These are phyloP conservation scores for Anolis apletophallus DNA, from an alignment of 2,797 vertebrate species.

Conservation along the genomic window DNA sequence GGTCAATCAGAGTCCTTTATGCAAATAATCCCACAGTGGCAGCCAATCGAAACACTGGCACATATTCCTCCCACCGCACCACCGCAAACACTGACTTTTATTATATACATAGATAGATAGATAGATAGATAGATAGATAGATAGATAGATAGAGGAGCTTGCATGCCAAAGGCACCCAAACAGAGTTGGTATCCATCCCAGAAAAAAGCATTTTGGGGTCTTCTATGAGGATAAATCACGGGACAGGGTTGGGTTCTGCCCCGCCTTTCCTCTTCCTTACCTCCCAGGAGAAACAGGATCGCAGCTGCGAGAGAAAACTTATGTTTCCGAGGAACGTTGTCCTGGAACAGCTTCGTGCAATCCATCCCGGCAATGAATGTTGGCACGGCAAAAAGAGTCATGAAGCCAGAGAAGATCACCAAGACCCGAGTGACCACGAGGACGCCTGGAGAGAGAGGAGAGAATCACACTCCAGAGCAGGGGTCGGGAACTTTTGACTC, in stretches of 20 bases:
- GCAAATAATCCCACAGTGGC: too few species aligned
- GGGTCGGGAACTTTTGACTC: too few species aligned
- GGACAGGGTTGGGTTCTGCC: background rate
- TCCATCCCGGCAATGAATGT: slow-evolving; percentile 54
- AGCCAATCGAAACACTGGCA: too few species aligned
- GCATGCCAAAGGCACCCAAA: too few species aligned
- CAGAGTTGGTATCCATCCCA: background rate
- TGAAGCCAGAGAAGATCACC: slow-evolving; percentile 42
- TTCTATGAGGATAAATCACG: background rate
- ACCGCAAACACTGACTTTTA: too few species aligned
- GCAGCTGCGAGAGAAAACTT: slow-evolving; percentile 57
- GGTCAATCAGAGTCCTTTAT: too few species aligned
- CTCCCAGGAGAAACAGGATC: slow-evolving; percentile 58
- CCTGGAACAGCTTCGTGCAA: slow-evolving; percentile 44
- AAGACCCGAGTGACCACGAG: slow-evolving; percentile 49
- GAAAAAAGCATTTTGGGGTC: background rate
- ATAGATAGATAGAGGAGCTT: too few species aligned
- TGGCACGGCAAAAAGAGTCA: slow-evolving; percentile 40
- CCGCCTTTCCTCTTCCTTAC: background rate
- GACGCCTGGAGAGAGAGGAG: background rate
- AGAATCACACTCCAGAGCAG: background rate
- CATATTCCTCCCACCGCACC: too few species aligned
- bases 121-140: too few species aligned
- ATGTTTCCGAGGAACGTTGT: slow-evolving; percentile 20
- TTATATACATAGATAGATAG: too few species aligned